These are phyloP conservation scores for Melanotaenia duboulayi DNA, from an alignment of 2,113 vertebrate species.

Conservation along the genomic window DNA sequence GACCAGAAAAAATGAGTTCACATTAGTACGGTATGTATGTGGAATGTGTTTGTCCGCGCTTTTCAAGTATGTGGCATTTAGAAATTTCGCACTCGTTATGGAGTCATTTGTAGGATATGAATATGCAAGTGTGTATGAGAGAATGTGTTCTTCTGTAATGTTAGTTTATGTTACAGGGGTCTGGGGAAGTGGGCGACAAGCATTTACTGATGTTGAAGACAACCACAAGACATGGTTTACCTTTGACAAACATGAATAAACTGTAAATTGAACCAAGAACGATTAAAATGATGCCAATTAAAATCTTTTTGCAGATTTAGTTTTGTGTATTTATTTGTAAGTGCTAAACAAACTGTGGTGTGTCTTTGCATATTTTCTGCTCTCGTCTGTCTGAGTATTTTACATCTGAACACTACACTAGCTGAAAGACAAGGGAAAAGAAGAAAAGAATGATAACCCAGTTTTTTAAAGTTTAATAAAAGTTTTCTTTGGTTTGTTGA, in stretches of 20 bases:
- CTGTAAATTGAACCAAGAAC: slow-evolving; percentile 81
- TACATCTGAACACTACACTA: slow-evolving; percentile 10
- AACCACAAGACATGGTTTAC: slow-evolving; percentile 78
- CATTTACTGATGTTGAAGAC: slow-evolving; percentile 79
- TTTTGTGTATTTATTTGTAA: slow-evolving; percentile 32
- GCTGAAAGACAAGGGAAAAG: neutral
- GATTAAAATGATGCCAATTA: slow-evolving; percentile 79
- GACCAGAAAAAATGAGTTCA: slow-evolving; percentile 32
- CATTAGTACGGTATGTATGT: slow-evolving; percentile 67
- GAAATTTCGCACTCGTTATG: slow-evolving; percentile 76
- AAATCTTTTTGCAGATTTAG: slow-evolving; percentile 78
- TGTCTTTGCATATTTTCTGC: neutral
- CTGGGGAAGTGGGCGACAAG: slow-evolving; percentile 56
- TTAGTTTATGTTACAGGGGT: slow-evolving; percentile 62
- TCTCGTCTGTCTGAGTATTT: slow-evolving; percentile 8
- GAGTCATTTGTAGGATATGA: slow-evolving; percentile 82
- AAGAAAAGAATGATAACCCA: neutral
- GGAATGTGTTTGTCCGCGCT: slow-evolving; percentile 77
- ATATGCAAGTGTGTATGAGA: slow-evolving; percentile 79
- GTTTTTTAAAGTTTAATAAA: neutral
- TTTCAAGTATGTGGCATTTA: slow-evolving; percentile 80
- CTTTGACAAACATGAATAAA: slow-evolving; percentile 72
- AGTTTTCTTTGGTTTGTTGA: too few relatives aligned
- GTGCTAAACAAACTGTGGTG: neutral
- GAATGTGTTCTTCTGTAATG: slow-evolving; percentile 70